These are phyloP conservation scores for Elephantulus edwardii DNA, from an alignment of 2,113 vertebrate genomes.

Conservation along the genomic window DNA sequence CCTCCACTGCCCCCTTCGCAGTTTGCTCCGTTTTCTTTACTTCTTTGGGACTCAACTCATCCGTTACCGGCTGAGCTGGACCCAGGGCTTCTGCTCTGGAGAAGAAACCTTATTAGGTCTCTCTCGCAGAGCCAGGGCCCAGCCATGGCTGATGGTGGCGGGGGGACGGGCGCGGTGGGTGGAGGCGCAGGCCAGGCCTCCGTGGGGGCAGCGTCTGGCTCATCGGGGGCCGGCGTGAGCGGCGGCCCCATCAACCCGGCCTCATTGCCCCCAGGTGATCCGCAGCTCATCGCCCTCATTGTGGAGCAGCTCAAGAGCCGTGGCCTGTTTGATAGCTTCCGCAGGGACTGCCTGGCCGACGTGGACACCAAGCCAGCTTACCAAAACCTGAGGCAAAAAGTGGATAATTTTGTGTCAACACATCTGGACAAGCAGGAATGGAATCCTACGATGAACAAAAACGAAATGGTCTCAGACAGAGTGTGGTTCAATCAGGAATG, in stretches of 20 bases:
- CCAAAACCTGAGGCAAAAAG: too few species aligned
- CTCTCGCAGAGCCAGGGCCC: not conserved
- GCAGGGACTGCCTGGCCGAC: slow-evolving; percentile 95
- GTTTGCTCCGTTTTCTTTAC: slow-evolving; percentile 28
- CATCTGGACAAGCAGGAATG: slow-evolving; percentile 96
- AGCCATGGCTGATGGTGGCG: slow-evolving; percentile 66
- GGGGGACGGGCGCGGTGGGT: slow-evolving; percentile 57
- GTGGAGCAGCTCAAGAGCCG: slow-evolving; percentile 97
- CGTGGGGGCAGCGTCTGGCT: slow-evolving; percentile 46
- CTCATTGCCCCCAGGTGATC: slow-evolving; percentile 91
- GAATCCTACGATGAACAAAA: too few species aligned
- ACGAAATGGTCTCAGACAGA: slow-evolving; percentile 95
- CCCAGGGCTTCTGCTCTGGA: not conserved
- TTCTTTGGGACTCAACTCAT: not conserved
- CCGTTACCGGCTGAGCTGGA: not conserved
- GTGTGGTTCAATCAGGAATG: slow-evolving; percentile 97
- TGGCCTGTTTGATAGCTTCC: slow-evolving; percentile 96
- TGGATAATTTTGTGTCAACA: slow-evolving; percentile 96
- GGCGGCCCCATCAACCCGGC: slow-evolving; percentile 80
- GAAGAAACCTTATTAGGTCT: not conserved
- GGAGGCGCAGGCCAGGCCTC: slow-evolving; percentile 57
- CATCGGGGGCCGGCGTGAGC: slow-evolving; percentile 60
- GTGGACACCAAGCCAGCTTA: too few species aligned
- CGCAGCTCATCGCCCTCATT: slow-evolving; percentile 94
- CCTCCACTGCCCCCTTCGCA: not conserved